A percentile compares a stretch with the other conserved stretches of the same genome.
Evolutionary conservation across 2,797 vertebrate species (phyloP).

Genomic region (Enteromius mattozi): DNA sequence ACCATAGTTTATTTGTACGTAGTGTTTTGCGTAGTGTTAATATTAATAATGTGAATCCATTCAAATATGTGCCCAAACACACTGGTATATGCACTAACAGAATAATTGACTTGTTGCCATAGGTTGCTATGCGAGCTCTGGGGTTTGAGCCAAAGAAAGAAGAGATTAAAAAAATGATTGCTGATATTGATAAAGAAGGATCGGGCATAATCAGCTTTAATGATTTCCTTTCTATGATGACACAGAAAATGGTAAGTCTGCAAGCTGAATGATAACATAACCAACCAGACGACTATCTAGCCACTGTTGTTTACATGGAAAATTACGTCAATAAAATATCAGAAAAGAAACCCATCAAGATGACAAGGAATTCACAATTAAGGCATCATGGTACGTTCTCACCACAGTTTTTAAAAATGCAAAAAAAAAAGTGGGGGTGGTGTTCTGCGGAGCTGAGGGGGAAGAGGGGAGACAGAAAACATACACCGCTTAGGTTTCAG

Average conservation of each 20-base stretch:
- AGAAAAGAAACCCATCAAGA: neutral
- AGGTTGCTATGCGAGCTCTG: slow-evolving; percentile 94
- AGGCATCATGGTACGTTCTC: neutral
- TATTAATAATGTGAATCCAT: neutral
- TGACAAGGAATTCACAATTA: neutral
- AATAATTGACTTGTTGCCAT: slow-evolving; percentile 5
- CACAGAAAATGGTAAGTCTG: slow-evolving; percentile 89
- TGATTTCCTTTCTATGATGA: slow-evolving; percentile 92
- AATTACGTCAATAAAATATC: neutral
- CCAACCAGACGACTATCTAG: neutral
- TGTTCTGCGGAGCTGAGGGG: too few relatives aligned
- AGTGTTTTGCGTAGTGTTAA: neutral
- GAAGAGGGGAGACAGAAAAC: too few relatives aligned
- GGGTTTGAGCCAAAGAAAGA: slow-evolving; percentile 98
- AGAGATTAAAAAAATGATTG: slow-evolving; percentile 91
- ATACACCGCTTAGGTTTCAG: too few relatives aligned
- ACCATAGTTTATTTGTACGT: neutral
- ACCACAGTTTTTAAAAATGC: too few relatives aligned
- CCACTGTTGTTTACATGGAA: neutral
- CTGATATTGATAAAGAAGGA: slow-evolving; percentile 87
- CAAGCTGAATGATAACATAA: neutral
- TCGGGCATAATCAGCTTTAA: slow-evolving; percentile 86
- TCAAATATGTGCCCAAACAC: neutral
- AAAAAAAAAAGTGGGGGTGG: too few relatives aligned
- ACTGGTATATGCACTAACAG: neutral